Evolutionary conservation across 2,113 vertebrate genomes (phyloP).

Genomic region (Ranitomeya variabilis): DNA sequence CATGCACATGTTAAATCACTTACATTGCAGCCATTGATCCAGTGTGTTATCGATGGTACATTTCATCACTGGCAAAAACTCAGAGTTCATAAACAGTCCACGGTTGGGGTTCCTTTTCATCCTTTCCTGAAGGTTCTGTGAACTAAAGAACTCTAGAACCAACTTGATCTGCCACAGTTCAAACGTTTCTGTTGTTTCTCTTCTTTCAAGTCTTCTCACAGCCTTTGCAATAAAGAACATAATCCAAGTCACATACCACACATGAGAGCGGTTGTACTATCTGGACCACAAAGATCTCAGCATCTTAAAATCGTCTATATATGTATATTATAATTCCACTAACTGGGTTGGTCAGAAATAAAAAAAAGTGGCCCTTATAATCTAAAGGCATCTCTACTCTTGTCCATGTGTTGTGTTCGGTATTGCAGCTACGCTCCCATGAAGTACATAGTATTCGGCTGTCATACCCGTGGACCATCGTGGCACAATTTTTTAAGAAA

Average conservation of each 20-base stretch:
- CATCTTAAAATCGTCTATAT: too few relatives aligned
- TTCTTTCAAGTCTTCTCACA: constrained; percentile 75
- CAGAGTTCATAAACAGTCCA: constrained; percentile 86
- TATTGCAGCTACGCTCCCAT: too few relatives aligned
- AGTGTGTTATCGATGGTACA: constrained; percentile 84
- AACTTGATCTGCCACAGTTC: constrained; percentile 93
- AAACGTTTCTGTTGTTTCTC: constrained; percentile 84
- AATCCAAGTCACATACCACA: background rate
- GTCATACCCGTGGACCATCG: too few relatives aligned
- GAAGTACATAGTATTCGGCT: too few relatives aligned
- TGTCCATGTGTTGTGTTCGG: too few relatives aligned
- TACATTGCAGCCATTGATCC: constrained; percentile 90
- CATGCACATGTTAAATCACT: background rate
- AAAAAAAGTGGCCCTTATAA: too few relatives aligned
- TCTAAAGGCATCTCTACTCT: too few relatives aligned
- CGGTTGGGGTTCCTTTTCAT: constrained; percentile 68
- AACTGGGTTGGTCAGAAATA: too few relatives aligned
- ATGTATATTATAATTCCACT: too few relatives aligned
- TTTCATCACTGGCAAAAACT: constrained; percentile 93
- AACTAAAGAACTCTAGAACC: constrained; percentile 89
- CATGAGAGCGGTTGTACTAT: too few relatives aligned
- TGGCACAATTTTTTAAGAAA: too few relatives aligned
- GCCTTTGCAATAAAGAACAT: constrained; percentile 65
- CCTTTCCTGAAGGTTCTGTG: constrained; percentile 78
- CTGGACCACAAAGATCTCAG: too few relatives aligned